phyloP scores from a whole-genome alignment of 2,113 vertebrate genomes.

The Euleptes europaea region DNA sequence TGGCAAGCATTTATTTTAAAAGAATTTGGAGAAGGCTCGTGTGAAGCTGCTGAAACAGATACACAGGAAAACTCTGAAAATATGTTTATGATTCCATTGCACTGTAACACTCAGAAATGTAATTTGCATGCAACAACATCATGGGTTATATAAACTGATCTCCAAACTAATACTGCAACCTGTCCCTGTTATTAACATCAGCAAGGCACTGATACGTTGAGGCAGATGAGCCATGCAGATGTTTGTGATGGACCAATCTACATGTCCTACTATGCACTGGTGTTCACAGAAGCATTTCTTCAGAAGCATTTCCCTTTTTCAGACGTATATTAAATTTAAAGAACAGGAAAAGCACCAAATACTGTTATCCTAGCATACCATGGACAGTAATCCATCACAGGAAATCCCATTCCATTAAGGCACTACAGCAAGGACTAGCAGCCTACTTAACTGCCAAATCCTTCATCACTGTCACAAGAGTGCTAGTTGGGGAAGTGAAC shows the following conservation, averaged over 20 bases:
- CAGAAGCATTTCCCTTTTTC: not conserved
- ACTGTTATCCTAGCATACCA: not conserved
- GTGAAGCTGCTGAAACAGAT: not conserved
- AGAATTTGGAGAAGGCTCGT: not conserved
- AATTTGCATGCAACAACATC: not conserved
- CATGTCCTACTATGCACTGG: not conserved
- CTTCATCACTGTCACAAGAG: not conserved
- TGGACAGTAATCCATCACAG: fast-evolving
- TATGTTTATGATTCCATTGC: not conserved
- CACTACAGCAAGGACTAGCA: not conserved
- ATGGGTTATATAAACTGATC: not conserved
- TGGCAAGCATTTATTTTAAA: not conserved
- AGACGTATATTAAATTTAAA: not conserved
- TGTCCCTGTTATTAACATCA: not conserved
- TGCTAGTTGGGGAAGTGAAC: not conserved
- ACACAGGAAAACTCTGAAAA: not conserved
- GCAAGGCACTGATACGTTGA: not conserved
- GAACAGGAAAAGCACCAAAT: not conserved
- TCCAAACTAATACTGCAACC: not conserved
- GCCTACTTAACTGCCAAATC: not conserved
- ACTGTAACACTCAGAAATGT: not conserved
- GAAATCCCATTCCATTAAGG: not conserved
- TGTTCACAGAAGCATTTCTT: not conserved
- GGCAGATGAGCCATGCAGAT: not conserved
- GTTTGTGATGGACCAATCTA: not conserved